Evolutionary conservation across 2,113 vertebrate genomes (phyloP).

Genomic region (Sialia sialis): DNA sequence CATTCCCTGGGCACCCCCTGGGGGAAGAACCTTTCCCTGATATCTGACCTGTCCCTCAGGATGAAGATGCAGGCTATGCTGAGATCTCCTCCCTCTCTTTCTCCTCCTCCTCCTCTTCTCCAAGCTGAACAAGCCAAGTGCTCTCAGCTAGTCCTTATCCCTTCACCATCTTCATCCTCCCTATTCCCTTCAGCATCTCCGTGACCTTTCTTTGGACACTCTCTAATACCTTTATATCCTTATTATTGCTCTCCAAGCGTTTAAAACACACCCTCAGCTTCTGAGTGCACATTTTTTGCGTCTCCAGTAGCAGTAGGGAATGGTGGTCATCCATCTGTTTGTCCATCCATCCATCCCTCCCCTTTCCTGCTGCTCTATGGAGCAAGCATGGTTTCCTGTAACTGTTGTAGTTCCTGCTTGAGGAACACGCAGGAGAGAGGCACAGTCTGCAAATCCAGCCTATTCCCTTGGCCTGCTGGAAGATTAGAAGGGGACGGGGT

Average conservation of each 20-base stretch:
- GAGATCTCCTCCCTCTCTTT: background rate
- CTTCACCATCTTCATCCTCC: background rate
- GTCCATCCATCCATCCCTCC: background rate
- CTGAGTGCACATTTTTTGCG: background rate
- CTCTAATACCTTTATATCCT: background rate
- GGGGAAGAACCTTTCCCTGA: background rate
- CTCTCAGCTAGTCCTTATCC: background rate
- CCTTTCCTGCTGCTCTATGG: background rate
- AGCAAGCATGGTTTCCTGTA: background rate
- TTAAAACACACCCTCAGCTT: background rate
- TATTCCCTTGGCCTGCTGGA: too few species aligned
- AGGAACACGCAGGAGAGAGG: too few species aligned
- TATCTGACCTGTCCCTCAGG: background rate
- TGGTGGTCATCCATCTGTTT: background rate
- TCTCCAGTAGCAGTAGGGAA: background rate
- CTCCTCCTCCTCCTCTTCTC: too few species aligned
- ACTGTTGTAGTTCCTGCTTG: too few species aligned
- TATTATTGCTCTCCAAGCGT: rapidly evolving
- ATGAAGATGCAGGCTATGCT: background rate
- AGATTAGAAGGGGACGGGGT: background rate
- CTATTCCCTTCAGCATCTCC: background rate
- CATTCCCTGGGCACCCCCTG: background rate
- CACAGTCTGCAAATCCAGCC: too few species aligned
- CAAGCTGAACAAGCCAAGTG: background rate
- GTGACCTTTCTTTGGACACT: background rate